Conservation (phyloP, 1,140 invertebrate genomes). For the Drosophila elegans region DNA sequence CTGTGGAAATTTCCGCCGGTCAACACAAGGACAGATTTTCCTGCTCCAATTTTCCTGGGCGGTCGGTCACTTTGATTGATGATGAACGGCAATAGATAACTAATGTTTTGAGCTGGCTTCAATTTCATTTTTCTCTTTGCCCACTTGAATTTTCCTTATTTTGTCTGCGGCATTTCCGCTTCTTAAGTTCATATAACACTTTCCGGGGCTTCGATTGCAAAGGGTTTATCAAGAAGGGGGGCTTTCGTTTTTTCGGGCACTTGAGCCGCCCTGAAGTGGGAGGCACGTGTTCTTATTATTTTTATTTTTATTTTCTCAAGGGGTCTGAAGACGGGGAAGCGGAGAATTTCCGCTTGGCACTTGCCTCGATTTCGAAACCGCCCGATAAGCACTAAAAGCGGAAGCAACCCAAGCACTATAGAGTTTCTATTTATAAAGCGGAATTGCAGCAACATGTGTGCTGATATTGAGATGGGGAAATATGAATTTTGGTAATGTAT, state of each 20-base stretch:
- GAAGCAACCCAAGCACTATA: conserved; percentile 43
- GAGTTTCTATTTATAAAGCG: conserved; percentile 39
- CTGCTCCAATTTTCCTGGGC: conserved; percentile 14
- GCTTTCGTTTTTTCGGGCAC: conserved; percentile 5
- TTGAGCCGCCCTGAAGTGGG: conserved; percentile 28
- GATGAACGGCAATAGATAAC: conserved; percentile 26
- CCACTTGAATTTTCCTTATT: conserved; percentile 33
- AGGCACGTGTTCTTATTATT: conserved; percentile 46
- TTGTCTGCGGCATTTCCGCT: conserved; percentile 57
- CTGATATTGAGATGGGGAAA: not conserved
- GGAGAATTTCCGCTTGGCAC: conserved; percentile 36
- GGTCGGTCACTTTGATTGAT: conserved; percentile 57
- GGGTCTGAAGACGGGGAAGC: conserved; percentile 27
- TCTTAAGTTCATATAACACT: conserved; percentile 38
- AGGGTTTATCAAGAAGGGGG: conserved; percentile 40
- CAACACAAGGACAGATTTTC: conserved; percentile 30
- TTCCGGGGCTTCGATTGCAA: conserved; percentile 23
- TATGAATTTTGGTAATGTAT: not conserved
- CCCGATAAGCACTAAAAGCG: conserved; percentile 50
- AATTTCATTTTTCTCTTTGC: conserved; percentile 38
- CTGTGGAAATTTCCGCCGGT: conserved; percentile 25
- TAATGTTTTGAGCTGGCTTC: conserved; percentile 37
- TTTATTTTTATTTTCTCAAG: conserved; percentile 3
- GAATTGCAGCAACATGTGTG: conserved; percentile 37
- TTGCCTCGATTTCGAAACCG: conserved; percentile 31